Evolutionary conservation across 2,888 invertebrate genomes (phyloP), one percentile per base, ranked within the genome.

Genomic region (Timema podura): DNA sequence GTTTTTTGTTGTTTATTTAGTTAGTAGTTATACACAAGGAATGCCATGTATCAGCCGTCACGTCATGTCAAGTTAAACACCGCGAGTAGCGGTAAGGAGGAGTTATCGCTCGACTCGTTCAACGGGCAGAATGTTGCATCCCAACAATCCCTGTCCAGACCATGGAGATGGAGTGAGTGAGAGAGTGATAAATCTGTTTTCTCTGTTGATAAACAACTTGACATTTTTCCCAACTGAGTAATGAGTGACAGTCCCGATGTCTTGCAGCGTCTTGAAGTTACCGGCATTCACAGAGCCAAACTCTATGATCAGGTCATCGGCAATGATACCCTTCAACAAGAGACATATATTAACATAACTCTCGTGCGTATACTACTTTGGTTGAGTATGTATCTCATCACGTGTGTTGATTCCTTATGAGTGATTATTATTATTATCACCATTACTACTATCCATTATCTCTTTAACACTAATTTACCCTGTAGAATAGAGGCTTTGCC

Each of bases 61-160:
- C 30, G 3, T 30, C 30, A 30, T 30, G 1, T 30, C 30, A 30
- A 30, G 30, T 30, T 30, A 30, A 30, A 30, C 3, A 30, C 30
- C 30, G 30, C 30, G 30, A 30, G 30, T 30, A 30, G 30, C 30
- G 30, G 30, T 30, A 30, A 30, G 30, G 30, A 30, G 30, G 3
- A 30, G 76, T 79, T 79, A 81, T 78, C 81, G 78, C 74, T 82
- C 81, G 65, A 82, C 79, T 73, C 73, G 73, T 75, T 84, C 84
- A 54, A 83, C 70, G 5, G 83, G 82, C 54, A 88, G 80, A 75
- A 91, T 86, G 77, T 87, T 89, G 78, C 89, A 90, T 5, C 92
- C 95, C 48, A 95, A 84, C 69, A 94, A 80, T 0, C 93, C 93
- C 70, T 88, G 88, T 67, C 94, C 94, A 73, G 83, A 83, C 95